These are phyloP conservation scores for Cremastinae sp. DNA, from an alignment of 2,888 invertebrate genomes.

Conservation along the genomic window DNA sequence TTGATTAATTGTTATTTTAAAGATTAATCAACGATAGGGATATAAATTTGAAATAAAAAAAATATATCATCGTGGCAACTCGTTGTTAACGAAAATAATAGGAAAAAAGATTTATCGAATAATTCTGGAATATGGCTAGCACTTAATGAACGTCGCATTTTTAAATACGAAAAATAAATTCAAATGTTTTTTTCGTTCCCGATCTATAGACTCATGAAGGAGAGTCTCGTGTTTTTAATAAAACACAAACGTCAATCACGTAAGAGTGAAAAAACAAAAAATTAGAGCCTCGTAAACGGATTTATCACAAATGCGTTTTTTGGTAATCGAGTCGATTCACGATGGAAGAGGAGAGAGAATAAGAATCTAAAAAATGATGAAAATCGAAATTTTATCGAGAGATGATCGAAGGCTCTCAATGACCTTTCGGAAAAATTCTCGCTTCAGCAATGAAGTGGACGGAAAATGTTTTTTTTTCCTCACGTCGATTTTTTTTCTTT, in stretches of 20 bases:
- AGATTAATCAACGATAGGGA: slow-evolving; percentile 33
- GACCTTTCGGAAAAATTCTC: slow-evolving; percentile 6
- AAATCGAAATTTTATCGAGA: not conserved
- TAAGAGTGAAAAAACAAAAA: too few species aligned
- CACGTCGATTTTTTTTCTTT: slow-evolving; percentile 8
- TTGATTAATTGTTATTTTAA: slow-evolving; percentile 17
- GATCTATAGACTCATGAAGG: too few species aligned
- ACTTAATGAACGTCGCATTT: too few species aligned
- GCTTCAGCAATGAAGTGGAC: not conserved
- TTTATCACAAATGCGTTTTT: too few species aligned
- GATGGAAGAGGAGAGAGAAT: not conserved
- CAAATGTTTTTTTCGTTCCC: too few species aligned
- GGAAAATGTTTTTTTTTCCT: not conserved
- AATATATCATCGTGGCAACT: not conserved
- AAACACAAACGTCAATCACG: too few species aligned
- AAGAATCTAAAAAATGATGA: not conserved
- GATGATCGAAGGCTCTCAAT: not conserved
- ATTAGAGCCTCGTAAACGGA: too few species aligned
- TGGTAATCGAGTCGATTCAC: not conserved
- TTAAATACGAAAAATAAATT: too few species aligned
- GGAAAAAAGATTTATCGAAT: not conserved
- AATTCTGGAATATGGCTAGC: too few species aligned
- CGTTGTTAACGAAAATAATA: not conserved
- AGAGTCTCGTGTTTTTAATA: too few species aligned
- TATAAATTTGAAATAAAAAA: not conserved